phyloP scores from a whole-genome alignment of 2,797 vertebrate species.

The Leucoraja ocellata region DNA sequence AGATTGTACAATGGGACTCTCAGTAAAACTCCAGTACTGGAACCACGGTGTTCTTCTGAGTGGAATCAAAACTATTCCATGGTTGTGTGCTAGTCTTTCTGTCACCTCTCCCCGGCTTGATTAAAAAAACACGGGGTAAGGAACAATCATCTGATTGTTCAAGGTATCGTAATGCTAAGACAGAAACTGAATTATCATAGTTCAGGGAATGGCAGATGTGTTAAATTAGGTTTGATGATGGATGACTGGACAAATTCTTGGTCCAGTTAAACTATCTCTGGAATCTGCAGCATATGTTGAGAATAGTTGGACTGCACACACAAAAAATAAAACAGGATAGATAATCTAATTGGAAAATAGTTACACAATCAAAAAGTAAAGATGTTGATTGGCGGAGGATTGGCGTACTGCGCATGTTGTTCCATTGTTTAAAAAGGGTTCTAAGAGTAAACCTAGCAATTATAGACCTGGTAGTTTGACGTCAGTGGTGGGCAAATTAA shows the following conservation, averaged over 20 bases:
- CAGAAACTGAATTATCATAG: conserved; percentile 25
- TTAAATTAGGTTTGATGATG: conserved; percentile 30
- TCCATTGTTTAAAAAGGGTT: no score
- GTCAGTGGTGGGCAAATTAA: no score
- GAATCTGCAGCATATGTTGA: conserved; percentile 8
- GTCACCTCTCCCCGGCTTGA: neutral
- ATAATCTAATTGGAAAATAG: neutral
- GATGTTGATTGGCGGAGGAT: neutral
- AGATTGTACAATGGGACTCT: neutral
- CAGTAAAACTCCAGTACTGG: neutral
- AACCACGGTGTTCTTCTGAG: neutral
- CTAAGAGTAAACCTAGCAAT: no score
- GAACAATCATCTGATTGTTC: conserved; percentile 21
- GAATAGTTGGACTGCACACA: neutral
- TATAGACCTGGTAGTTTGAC: no score
- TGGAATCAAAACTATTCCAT: neutral
- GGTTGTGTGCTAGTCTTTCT: neutral
- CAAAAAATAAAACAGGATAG: neutral
- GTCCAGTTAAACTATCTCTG: neutral
- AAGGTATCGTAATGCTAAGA: neutral
- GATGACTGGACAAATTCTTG: conserved; percentile 26
- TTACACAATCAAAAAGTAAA: neutral
- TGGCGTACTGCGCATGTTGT: no score
- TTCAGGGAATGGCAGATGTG: conserved; percentile 1
- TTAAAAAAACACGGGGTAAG: neutral